Evolutionary conservation across 37 sponge, comb jelly and placozoan genomes (phyloP).

Genomic region (Halisarca cf. caerulea): DNA sequence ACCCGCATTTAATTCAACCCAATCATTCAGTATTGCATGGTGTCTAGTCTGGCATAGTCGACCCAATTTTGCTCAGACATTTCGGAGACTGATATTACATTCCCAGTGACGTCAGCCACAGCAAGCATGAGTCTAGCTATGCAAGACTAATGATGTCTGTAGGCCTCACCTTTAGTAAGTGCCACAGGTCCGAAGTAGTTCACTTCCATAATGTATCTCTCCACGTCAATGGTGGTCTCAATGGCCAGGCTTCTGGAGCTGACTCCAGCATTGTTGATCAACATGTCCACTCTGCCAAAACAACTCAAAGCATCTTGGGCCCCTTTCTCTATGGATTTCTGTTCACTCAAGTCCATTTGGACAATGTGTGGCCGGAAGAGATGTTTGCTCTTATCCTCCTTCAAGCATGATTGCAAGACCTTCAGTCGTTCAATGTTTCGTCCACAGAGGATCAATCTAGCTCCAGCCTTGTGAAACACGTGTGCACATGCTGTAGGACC

Average conservation of each 20-base stretch:
- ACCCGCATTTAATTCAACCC: too few relatives aligned
- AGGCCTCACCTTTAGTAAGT: conserved; percentile 66
- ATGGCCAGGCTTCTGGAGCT: conserved; percentile 64
- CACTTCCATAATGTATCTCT: conserved; percentile 74
- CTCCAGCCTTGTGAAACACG: conserved; percentile 59
- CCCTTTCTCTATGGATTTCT: conserved; percentile 42
- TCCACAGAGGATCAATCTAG: conserved; percentile 65
- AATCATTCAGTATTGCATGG: too few relatives aligned
- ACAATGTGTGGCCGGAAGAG: conserved; percentile 52
- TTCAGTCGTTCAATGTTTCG: conserved; percentile 59
- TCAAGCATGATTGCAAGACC: conserved; percentile 53
- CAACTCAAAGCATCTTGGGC: conserved; percentile 31
- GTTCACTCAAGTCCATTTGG: conserved; percentile 52
- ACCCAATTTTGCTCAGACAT: too few relatives aligned
- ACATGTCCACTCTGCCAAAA: conserved; percentile 67
- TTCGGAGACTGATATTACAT: background rate
- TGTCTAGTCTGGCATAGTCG: too few relatives aligned
- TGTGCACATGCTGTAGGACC: conserved; percentile 62
- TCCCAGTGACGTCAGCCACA: too few relatives aligned
- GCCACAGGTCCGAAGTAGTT: conserved; percentile 83
- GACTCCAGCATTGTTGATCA: conserved; percentile 84
- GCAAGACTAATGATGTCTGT: background rate
- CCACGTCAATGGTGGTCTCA: conserved; percentile 60
- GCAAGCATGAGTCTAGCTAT: too few relatives aligned
- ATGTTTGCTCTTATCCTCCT: background rate